Evolutionary conservation across 2,888 invertebrate genomes (phyloP).

Genomic region (Acheta domesticus): DNA sequence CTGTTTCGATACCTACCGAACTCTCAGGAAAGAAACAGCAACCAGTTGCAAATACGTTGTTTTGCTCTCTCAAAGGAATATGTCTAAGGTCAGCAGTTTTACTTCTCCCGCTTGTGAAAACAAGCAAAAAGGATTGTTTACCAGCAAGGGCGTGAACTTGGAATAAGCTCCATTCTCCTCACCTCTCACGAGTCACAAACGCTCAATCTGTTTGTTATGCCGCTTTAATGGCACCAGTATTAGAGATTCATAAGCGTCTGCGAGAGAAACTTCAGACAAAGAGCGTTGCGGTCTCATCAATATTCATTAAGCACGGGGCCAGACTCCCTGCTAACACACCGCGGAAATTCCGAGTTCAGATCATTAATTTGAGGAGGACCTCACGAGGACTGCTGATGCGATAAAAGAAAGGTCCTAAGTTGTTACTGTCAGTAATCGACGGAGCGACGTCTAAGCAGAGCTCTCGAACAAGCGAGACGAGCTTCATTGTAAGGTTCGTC

Average conservation of each 20-base stretch:
- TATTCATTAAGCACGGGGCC: background rate
- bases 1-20: too few relatives aligned
- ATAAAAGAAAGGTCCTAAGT: background rate
- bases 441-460: too few relatives aligned
- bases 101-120: too few relatives aligned
- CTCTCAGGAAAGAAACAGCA: too few relatives aligned
- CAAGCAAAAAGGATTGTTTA: too few relatives aligned
- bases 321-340: background rate
- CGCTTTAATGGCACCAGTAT: background rate
- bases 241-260: background rate
- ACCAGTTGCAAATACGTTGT: too few relatives aligned
- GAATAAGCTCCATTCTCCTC: background rate
- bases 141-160: too few relatives aligned
- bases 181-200: background rate
- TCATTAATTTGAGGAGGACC: background rate
- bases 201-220: background rate
- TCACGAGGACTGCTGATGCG: background rate
- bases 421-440: too few relatives aligned
- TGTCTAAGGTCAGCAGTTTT: too few relatives aligned
- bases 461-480: too few relatives aligned
- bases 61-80: too few relatives aligned
- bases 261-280: background rate
- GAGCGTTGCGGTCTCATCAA: background rate
- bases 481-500: too few relatives aligned
- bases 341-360: background rate